Conservation (phyloP, 2,113 vertebrate species). For the Papio anubis region DNA sequence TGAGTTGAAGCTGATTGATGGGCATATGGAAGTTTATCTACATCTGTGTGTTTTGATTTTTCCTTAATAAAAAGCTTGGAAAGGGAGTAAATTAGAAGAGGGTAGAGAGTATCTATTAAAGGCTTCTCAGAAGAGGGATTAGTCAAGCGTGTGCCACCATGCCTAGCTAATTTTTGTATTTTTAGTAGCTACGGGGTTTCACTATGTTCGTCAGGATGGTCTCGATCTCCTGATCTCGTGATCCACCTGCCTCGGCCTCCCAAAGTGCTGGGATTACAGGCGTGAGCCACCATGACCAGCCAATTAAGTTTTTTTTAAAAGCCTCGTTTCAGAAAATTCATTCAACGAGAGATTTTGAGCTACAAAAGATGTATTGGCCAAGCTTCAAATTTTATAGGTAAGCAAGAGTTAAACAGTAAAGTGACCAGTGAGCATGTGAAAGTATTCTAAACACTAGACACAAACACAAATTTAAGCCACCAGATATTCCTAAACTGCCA, state of each 20-base stretch:
- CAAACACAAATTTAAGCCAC: background rate
- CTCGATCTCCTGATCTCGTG: no score
- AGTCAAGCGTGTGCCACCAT: no score
- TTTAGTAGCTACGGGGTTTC: no score
- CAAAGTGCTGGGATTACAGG: no score
- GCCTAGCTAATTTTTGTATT: no score
- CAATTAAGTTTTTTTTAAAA: background rate
- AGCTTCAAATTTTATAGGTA: conserved; percentile 19
- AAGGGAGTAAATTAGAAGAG: background rate
- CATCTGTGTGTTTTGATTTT: background rate
- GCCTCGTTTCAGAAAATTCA: background rate
- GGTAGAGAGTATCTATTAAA: background rate
- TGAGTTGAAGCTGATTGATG: background rate
- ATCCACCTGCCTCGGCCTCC: no score
- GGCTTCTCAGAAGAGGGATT: background rate
- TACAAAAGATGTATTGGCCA: background rate
- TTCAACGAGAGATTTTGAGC: background rate
- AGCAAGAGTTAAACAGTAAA: background rate
- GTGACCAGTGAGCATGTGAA: background rate
- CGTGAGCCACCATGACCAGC: background rate
- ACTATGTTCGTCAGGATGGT: no score
- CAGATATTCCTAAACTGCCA: background rate
- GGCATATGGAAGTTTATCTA: background rate
- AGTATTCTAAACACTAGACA: background rate
- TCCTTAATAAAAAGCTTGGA: background rate